phyloP scores from a whole-genome alignment of 2,113 vertebrate species.

The Vulpes ferrilata region DNA sequence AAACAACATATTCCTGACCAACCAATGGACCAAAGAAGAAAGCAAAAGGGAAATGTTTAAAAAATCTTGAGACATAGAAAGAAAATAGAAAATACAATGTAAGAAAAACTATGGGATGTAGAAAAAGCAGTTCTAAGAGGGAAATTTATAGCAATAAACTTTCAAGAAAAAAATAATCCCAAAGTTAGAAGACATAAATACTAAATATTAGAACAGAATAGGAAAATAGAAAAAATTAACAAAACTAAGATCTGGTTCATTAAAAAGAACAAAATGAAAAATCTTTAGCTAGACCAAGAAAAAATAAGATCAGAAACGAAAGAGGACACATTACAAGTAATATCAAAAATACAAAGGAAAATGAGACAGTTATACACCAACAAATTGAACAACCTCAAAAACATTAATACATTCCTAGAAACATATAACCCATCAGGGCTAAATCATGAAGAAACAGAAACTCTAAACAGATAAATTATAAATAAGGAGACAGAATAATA shows the following conservation, averaged over 20 bases:
- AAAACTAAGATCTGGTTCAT: neutral
- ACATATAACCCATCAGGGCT: neutral
- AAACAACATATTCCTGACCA: neutral
- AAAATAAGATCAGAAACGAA: neutral
- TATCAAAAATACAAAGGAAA: neutral
- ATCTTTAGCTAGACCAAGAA: neutral
- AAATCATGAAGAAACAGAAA: neutral
- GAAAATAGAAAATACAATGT: neutral
- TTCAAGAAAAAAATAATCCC: neutral
- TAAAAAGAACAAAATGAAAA: neutral
- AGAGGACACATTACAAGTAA: neutral
- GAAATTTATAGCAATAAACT: neutral
- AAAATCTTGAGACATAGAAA: neutral
- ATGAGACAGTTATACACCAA: neutral
- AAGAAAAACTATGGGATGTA: neutral
- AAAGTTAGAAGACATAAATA: neutral
- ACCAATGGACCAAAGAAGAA: neutral
- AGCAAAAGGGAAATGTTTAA: neutral
- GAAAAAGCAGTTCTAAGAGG: neutral
- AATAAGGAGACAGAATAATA: neutral
- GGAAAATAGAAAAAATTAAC: neutral
- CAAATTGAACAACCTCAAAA: neutral
- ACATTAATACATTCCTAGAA: neutral
- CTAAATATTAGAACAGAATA: constrained; percentile 18
- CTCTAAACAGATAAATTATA: neutral